A percentile compares a stretch with the other conserved stretches of the same genome.
phyloP scores from a whole-genome alignment of 2,797 vertebrate genomes.

The Xiphorhynchus erythropygius region DNA sequence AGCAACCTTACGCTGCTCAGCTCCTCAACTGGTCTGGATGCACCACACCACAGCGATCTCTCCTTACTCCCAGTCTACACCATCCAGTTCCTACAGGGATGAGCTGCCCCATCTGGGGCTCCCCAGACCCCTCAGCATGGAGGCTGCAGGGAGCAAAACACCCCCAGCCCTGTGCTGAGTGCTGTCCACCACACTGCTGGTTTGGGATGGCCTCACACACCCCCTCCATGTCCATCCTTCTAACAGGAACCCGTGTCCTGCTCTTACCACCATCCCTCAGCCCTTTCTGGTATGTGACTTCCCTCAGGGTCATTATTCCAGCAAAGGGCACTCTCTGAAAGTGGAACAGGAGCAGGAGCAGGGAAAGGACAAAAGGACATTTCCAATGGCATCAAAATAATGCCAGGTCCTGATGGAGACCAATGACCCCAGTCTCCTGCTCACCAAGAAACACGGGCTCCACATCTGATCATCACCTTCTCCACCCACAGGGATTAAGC shows the following conservation, averaged over 20 bases:
- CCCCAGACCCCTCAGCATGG: background rate
- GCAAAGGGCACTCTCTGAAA: background rate
- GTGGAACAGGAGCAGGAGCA: background rate
- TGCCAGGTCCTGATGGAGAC: background rate
- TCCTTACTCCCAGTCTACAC: background rate
- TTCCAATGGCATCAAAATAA: background rate
- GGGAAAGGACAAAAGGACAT: background rate
- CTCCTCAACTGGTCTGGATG: background rate
- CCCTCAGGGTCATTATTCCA: accelerated
- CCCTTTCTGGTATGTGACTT: background rate
- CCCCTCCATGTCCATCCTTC: background rate
- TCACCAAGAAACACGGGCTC: background rate
- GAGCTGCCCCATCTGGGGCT: background rate
- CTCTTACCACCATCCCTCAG: background rate
- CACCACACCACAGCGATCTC: background rate
- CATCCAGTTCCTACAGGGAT: background rate
- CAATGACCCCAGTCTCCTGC: background rate
- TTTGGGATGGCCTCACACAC: accelerated
- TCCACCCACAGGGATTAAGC: background rate
- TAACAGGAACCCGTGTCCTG: accelerated
- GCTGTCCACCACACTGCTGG: background rate
- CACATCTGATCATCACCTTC: background rate
- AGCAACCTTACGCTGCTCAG: background rate
- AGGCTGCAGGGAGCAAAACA: accelerated
- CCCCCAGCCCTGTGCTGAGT: accelerated